Conservation (phyloP, 2,797 vertebrate genomes). For the Chrysocyon brachyurus region DNA sequence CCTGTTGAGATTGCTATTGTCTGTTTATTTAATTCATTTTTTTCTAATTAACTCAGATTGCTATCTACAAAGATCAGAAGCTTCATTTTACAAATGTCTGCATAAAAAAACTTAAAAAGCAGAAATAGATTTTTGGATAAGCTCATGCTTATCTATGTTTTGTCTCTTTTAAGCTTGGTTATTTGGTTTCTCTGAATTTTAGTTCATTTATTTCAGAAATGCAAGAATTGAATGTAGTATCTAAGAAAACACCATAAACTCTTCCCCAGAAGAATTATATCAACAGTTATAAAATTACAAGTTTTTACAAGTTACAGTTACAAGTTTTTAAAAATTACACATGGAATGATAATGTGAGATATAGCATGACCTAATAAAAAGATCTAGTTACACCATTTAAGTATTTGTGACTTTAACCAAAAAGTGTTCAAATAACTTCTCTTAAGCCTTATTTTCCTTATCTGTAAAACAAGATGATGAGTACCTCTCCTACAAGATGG, state of each 20-base stretch:
- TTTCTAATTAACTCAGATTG: neutral
- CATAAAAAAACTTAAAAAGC: conserved; percentile 4
- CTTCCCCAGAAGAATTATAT: neutral
- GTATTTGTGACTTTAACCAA: neutral
- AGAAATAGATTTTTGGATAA: conserved; percentile 15
- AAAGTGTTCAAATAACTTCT: neutral
- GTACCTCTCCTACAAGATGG: neutral
- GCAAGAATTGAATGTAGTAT: conserved; percentile 42
- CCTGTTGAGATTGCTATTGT: neutral
- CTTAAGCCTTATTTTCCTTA: neutral
- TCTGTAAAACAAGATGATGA: neutral
- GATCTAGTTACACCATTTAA: neutral
- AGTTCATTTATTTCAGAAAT: conserved; percentile 61
- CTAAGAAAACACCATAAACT: neutral
- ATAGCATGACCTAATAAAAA: neutral
- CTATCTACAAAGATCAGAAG: neutral
- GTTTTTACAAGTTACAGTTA: neutral
- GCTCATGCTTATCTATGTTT: neutral
- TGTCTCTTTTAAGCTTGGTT: conserved; percentile 6
- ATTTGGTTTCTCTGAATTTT: conserved; percentile 4
- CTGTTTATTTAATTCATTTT: neutral
- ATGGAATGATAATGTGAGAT: neutral
- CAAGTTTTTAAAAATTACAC: neutral
- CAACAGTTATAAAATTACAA: neutral
- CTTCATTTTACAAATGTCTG: neutral